Conservation (phyloP, 2,113 vertebrate species). For the Dolichotis patagonum region DNA sequence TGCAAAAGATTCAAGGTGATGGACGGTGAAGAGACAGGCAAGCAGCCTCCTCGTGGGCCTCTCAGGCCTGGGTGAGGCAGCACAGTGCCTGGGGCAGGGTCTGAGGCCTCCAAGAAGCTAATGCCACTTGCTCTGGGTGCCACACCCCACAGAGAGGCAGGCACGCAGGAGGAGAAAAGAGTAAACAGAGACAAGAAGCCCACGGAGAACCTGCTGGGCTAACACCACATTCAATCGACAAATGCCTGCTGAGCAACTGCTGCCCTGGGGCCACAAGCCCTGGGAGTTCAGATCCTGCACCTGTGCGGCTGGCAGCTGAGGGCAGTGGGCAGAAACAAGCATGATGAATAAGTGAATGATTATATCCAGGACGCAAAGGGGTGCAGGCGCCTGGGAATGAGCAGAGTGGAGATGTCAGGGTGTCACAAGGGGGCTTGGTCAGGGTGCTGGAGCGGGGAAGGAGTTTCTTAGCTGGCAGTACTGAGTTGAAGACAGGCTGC, state of each 20-base stretch:
- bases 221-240: not conserved
- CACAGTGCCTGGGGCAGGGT: not conserved
- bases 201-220: not conserved
- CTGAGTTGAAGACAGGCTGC: not conserved
- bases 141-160: not conserved
- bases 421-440: not conserved
- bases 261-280: not conserved
- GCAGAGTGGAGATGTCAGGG: not conserved
- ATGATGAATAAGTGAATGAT: not conserved
- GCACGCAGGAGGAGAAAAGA: not conserved
- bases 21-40: not conserved
- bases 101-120: not conserved
- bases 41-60: not conserved
- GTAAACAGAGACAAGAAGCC: not conserved
- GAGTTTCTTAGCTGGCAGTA: not conserved
- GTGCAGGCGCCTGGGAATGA: not conserved
- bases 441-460: not conserved
- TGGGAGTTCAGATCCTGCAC: not conserved
- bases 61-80: not conserved
- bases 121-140: not conserved
- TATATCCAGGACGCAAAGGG: not conserved
- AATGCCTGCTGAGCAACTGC: not conserved
- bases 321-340: not conserved
- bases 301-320: not conserved
- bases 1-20: not conserved